Conservation (phyloP, 2,888 invertebrate species). For the Rhamphomyia laevipes region DNA sequence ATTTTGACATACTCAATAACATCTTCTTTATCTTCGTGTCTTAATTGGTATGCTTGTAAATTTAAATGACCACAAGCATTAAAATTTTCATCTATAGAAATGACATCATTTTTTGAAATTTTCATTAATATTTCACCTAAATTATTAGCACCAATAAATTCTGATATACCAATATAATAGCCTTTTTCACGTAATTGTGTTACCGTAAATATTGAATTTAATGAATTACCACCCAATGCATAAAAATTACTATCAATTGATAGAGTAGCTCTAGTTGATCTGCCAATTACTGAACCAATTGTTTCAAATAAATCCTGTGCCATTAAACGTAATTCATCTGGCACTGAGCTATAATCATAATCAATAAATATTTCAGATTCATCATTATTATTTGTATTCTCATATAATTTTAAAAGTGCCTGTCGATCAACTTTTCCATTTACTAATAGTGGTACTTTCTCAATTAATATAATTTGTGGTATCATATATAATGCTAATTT, state of each 20-base stretch:
- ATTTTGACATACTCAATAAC: slow-evolving; percentile 55
- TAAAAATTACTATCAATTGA: slow-evolving; percentile 62
- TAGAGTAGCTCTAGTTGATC: slow-evolving; percentile 49
- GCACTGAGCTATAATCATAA: slow-evolving; percentile 54
- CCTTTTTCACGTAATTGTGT: slow-evolving; percentile 64
- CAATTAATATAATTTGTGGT: slow-evolving; percentile 62
- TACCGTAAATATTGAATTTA: slow-evolving; percentile 75
- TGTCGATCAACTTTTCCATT: slow-evolving; percentile 84
- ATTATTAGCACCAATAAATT: slow-evolving; percentile 62
- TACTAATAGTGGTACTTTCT: slow-evolving; percentile 65
- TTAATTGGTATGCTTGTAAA: slow-evolving; percentile 28
- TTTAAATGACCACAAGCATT: slow-evolving; percentile 28
- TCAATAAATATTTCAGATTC: slow-evolving; percentile 43
- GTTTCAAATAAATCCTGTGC: slow-evolving; percentile 64
- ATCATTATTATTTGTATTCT: slow-evolving; percentile 52
- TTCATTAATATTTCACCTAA: slow-evolving; percentile 56
- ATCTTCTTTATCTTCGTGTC: slow-evolving; percentile 47
- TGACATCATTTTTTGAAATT: slow-evolving; percentile 36
- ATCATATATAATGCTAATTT: slow-evolving; percentile 66
- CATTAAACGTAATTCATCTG: slow-evolving; percentile 44
- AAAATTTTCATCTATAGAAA: slow-evolving; percentile 26
- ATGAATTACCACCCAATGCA: slow-evolving; percentile 74
- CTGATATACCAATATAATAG: slow-evolving; percentile 68
- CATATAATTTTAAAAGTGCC: slow-evolving; percentile 59
- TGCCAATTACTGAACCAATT: slow-evolving; percentile 57